Base-by-base conservation (phyloP, 1,140 invertebrate species). In the Saxidomus purpurata region DNA sequence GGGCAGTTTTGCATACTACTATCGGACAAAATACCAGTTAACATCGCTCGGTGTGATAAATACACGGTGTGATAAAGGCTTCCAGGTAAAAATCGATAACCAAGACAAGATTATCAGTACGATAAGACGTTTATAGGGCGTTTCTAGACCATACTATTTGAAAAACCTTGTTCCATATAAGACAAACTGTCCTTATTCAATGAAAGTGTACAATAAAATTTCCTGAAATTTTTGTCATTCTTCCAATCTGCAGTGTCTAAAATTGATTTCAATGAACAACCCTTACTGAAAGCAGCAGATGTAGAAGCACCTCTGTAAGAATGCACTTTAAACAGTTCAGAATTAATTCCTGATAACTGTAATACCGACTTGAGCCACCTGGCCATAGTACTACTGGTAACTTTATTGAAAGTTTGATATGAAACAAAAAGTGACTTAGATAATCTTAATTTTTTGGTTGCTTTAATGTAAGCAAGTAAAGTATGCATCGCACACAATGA, bases 401-500 rank as follows among this genome's bases (percentile, higher is more conserved):
- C n/a, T n/a, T n/a, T n/a, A n/a, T n/a, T n/a, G n/a, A n/a, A n/a
- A n/a, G n/a, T n/a, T n/a, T n/a, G n/a, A n/a, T 71, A 59, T n/a
- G 11, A 71, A 47, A 49, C 71, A 31, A 71, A 25, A 71, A 17
- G 71, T 17, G 82, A 85, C 15, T 38, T 31, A 47, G 55, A 85
- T n/a, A 85, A 36, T 36, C 22, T 40, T 34, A 40, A 22, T n/a
- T n/a, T n/a, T n/a, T n/a, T n/a, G n/a, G n/a, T n/a, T n/a, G n/a
- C n/a, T n/a, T n/a, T n/a, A n/a, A 17, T 31, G 63, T 34, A 61
- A 40, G 31, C 82, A 15, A 85, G 25, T 8, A 85, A 25, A 4
- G 82, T 85, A 71, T 71, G 61, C 61, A 85, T 47, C 43, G 43
- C 82, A 85, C 82, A 69, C 25, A 85, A 71, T n/a, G n/a, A n/a